Conservation (phyloP, 1,140 invertebrate genomes). For the Hyles euphorbiae region DNA sequence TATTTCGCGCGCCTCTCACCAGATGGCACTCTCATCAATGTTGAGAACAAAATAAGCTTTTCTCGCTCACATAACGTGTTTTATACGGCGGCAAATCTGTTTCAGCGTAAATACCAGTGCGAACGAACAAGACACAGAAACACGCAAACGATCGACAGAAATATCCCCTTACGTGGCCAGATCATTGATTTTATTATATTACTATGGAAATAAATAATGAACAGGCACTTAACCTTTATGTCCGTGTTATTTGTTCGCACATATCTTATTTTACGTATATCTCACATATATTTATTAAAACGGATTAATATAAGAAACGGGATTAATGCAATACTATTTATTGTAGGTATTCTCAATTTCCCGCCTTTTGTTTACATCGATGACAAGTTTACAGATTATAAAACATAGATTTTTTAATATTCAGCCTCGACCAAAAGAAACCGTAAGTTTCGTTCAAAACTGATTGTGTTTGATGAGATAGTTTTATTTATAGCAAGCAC, state of each 20-base stretch:
- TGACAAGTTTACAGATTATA: too few relatives aligned
- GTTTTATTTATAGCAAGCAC: slow-evolving; percentile 25
- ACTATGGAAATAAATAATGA: background rate
- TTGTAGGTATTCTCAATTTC: too few relatives aligned
- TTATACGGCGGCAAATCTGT: slow-evolving; percentile 63
- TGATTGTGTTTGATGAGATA: too few relatives aligned
- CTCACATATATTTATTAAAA: too few relatives aligned
- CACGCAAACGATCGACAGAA: slow-evolving; percentile 52
- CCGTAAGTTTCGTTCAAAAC: too few relatives aligned
- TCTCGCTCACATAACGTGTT: slow-evolving; percentile 71
- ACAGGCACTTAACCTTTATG: background rate
- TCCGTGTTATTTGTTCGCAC: too few relatives aligned
- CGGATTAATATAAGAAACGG: too few relatives aligned
- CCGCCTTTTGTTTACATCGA: too few relatives aligned
- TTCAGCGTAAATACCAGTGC: slow-evolving; percentile 59
- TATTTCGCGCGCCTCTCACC: slow-evolving; percentile 49
- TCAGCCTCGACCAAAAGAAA: too few relatives aligned
- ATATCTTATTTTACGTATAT: too few relatives aligned
- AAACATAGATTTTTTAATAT: too few relatives aligned
- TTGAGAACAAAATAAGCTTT: slow-evolving; percentile 70
- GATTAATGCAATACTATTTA: too few relatives aligned
- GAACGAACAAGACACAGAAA: slow-evolving; percentile 65
- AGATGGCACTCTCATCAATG: slow-evolving; percentile 72
- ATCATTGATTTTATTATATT: background rate
- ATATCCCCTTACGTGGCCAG: slow-evolving; percentile 52